Percentiles rank a stretch among this genome's conserved stretches.
Evolutionary conservation across 2,113 vertebrate genomes (phyloP).

Genomic region (Carassius carassius): DNA sequence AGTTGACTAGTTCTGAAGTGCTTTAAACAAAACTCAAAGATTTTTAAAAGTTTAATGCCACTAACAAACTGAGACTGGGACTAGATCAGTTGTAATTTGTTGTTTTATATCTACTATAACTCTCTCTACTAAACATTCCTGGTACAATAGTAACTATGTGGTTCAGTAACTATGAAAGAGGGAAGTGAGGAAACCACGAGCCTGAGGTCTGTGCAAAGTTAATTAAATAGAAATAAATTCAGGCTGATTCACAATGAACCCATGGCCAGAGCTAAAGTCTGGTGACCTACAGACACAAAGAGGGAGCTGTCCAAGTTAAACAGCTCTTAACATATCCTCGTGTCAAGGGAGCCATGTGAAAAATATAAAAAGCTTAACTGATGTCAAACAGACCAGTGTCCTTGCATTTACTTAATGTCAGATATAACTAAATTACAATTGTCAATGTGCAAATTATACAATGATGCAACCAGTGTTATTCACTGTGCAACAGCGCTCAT

Average conservation of each 20-base stretch:
- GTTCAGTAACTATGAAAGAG: background rate
- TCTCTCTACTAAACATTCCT: background rate
- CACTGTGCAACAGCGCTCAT: no score
- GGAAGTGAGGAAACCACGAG: background rate
- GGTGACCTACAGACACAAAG: background rate
- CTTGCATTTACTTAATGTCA: background rate
- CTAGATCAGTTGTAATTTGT: background rate
- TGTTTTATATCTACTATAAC: background rate
- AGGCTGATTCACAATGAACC: slow-evolving; percentile 25
- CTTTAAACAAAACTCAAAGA: background rate
- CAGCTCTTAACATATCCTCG: background rate
- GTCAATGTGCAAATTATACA: background rate
- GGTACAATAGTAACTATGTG: slow-evolving; percentile 16
- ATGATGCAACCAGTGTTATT: background rate
- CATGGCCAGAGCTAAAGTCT: background rate
- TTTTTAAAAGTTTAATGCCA: background rate
- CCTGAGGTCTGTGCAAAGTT: slow-evolving; percentile 25
- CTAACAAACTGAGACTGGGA: background rate
- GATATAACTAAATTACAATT: background rate
- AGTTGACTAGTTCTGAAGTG: background rate
- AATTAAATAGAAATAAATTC: slow-evolving; percentile 44
- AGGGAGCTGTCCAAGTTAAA: background rate
- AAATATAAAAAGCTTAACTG: background rate
- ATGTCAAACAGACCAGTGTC: background rate
- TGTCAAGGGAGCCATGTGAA: background rate